Base-by-base conservation (phyloP, 2,888 invertebrate species). In the Calliopum simillimum region DNA sequence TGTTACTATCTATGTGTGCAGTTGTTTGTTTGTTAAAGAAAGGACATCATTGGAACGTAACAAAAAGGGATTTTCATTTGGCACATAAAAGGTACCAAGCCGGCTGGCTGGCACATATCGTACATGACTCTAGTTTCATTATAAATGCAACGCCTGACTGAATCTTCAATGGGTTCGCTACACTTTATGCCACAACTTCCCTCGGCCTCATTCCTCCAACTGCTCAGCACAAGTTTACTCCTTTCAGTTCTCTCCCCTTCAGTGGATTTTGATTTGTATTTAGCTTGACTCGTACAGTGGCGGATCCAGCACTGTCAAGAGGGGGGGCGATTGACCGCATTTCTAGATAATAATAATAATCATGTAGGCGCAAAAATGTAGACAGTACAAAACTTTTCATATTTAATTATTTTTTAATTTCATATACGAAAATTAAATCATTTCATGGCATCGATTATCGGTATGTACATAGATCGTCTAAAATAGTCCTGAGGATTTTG, bases 111-210 rank as follows among this genome's bases (percentile, higher is more conserved):
- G 53, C 16, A 49, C 16, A 19, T 14, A 21, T 13, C 55, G 43
- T 65, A 43, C 55, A 49, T 25, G 63, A 25, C 62, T 43, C 14
- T 41, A 41, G 58, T 56, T 70, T 70, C 70, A 70, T 70, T 70
- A 70, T 62, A 67, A 67, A 70, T 62, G 70, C 66, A 70, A 62
- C 56, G 66, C 70, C 56, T 62, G 70, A 13, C 33, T 70, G 67
- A 53, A 47, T 70, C 67, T 62, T 70, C 67, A 62, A 70, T 56
- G 66, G 56, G 46, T 58, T 56, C 41, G 63, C 16, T 49, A 11
- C 33, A 49, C 51, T 25, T n/a, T n/a, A n/a, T n/a, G n/a, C n/a
- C n/a, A n/a, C n/a, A n/a, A n/a, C n/a, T n/a, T 56, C n/a, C 23
- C 58, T 58, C 25, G 25, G 2, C 25, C n/a, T 8, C n/a, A 14